Evolutionary conservation across 2,113 vertebrate species (phyloP).

Genomic region (Trinectes maculatus): DNA sequence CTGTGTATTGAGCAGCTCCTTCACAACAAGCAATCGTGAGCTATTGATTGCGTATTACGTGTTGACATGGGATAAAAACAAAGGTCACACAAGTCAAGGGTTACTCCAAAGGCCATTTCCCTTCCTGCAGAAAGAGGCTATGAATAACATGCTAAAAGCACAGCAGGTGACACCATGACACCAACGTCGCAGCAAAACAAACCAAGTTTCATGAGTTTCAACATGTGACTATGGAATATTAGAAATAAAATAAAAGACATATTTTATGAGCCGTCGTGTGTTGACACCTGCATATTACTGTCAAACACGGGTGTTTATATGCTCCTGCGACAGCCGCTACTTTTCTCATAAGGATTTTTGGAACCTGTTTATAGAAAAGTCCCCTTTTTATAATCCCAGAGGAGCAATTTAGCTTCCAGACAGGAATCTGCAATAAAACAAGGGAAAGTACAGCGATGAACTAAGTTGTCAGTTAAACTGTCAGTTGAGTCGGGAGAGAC

Average conservation of each 20-base stretch:
- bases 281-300: not conserved
- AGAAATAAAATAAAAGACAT: too few relatives aligned
- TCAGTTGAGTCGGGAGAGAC: too few relatives aligned
- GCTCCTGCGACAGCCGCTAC: not conserved
- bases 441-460: not conserved
- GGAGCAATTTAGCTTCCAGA: not conserved
- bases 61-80: conserved; percentile 18
- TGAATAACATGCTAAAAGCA: conserved; percentile 28
- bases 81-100: conserved; percentile 4
- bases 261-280: too few relatives aligned
- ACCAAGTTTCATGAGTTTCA: too few relatives aligned
- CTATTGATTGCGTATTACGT: conserved; percentile 14
- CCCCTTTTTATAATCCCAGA: not conserved
- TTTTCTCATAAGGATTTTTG: not conserved
- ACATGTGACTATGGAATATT: too few relatives aligned
- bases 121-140: conserved; percentile 23
- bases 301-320: too few relatives aligned
- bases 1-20: conserved; percentile 15
- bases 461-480: too few relatives aligned
- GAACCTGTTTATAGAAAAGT: not conserved
- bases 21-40: not conserved
- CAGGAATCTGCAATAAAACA: conserved; percentile 5
- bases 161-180: conserved; percentile 4
- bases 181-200: not conserved
- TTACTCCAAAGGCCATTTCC: too few relatives aligned